Evolutionary conservation across 2,888 invertebrate species (phyloP), one percentile per base, ranked within the genome.

Genomic region (Vanessa cardui): DNA sequence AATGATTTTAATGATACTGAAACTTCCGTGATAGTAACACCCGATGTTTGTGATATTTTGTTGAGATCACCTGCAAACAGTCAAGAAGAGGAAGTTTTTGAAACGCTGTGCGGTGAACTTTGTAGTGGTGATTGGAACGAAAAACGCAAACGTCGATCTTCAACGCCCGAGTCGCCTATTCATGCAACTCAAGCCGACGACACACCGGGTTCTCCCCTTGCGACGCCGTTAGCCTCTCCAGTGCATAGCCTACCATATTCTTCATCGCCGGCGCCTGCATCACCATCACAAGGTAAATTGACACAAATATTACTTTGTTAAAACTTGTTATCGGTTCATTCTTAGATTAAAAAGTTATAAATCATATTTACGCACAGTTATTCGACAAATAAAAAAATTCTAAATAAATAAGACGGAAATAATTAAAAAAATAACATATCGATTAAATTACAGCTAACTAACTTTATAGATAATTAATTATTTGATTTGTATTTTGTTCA

Each of bases 201-300:
- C 47, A 77, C 76, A 20, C 72, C 81, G 46, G 82, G 79, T 58
- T 88, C 91, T n/a, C 88, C 88, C 54, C 81, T 89, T 39, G 80
- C 83, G 62, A 87, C 92, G 26, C 90, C 90, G 39, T 77, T 84
- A 68, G 86, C 85, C 31, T 91, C 91, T 39, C 91, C 92, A 58
- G 89, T 89, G 60, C 89, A 84, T 65, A 85, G 82, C 63, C 77
- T 81, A 52, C 77, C 79, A 31, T 80, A 80, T 58, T 78, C 85
- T 18, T 83, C 90, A 39, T 85, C 89, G 50, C 84, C 86, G 21
- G 74, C 69, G 7, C 76, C 76, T 9, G 73, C 74, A 20, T 81
- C 81, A 21, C 87, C 87, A 68, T 83, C 87, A 75, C 88, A 89
- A 76, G 86, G 92, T 92, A 84, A 80, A 88, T 71, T 45, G 33